Evolutionary conservation across 2,888 invertebrate species (phyloP).

Genomic region (Halictus ligatus): DNA sequence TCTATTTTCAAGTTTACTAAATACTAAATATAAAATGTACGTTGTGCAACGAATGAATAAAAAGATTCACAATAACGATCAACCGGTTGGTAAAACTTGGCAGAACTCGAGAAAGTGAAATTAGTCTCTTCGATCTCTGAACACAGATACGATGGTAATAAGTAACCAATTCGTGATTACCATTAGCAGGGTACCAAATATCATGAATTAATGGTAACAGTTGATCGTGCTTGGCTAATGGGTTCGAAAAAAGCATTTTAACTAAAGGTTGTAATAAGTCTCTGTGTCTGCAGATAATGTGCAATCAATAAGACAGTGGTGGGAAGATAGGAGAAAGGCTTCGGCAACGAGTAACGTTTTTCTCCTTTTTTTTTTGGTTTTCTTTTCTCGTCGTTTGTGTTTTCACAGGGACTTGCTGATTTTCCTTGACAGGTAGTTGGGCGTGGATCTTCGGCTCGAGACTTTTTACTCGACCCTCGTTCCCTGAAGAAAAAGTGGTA

Average conservation of each 20-base stretch:
- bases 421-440: conserved; percentile 20
- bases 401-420: background rate
- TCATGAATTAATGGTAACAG: background rate
- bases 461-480: background rate
- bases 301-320: background rate
- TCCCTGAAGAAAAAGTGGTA: conserved; percentile 29
- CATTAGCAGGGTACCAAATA: background rate
- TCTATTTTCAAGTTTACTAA: background rate
- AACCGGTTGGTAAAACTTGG: background rate
- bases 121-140: background rate
- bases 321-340: background rate
- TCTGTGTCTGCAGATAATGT: background rate
- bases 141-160: background rate
- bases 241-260: background rate
- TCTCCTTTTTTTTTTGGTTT: background rate
- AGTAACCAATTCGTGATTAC: background rate
- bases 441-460: conserved; percentile 15
- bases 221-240: background rate
- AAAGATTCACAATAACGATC: background rate
- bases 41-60: background rate
- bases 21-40: background rate
- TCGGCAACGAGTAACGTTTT: background rate
- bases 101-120: background rate
- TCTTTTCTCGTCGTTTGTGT: background rate
- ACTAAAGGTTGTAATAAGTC: background rate